Base-by-base conservation (phyloP, 2,888 invertebrate genomes). In the Tetheella fluctuosa region DNA sequence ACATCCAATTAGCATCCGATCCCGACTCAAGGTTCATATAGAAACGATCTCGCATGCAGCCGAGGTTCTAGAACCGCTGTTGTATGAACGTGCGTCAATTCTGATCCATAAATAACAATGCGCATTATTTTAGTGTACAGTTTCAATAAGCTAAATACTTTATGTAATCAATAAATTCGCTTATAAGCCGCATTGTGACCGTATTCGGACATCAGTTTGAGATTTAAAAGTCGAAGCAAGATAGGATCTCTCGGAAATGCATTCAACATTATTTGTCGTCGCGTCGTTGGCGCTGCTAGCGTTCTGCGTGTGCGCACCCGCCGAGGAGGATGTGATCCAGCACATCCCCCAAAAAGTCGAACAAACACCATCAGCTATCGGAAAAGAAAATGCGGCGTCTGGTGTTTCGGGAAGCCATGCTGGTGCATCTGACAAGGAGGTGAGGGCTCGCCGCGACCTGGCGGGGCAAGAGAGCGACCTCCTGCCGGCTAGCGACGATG, bases 311-410 rank as follows among this genome's bases (percentile, higher is more conserved):
- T 85, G 89, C 90, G 87, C 87, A 48, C 90, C 91, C 63, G 74
- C 65, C 65, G 84, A 73, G 61, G 80, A 79, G 77, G 88, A 89
- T 66, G 89, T 86, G 84, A 91, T 92, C 80, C 86, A 91, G 77
- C 88, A 85, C 79, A 90, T 92, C 68, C 90, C 89, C 34, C 78
- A 73, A 88, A 92, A 88, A 75, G 80, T 65, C 71, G 88, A 80
- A 71, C 81, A 70, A 90, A 93, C 81, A 92, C 93, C 84, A 79
- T 91, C 86, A 91, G 88, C 74, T 92, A 92, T 80, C 81, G 88
- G 79, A 85, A 86, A 77, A 84, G 83, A 80, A 79, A 86, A 63
- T 88, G 86, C 74, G 86, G 85, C 34, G 52, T 91, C 88, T 90
- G 91, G 88, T 91, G 91, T 83, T 91, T 87, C 70, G 91, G 92